Evolutionary conservation across 2,888 invertebrate genomes (phyloP).

Genomic region (Abrostola tripartita): DNA sequence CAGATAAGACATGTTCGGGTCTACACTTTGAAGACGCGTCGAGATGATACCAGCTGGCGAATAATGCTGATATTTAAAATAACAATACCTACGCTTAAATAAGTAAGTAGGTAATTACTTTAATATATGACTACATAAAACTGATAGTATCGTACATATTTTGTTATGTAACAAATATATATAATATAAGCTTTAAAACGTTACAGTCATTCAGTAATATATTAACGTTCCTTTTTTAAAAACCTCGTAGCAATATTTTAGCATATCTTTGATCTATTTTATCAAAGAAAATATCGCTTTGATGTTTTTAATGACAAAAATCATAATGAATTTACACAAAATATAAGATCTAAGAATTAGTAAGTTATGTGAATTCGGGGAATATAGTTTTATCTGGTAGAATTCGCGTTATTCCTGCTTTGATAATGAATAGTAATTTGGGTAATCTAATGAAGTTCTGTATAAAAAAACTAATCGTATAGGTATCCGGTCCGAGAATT

Average conservation of each 20-base stretch:
- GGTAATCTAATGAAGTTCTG: neutral
- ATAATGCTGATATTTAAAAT: slow-evolving; percentile 65
- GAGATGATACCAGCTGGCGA: slow-evolving; percentile 72
- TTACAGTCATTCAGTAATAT: neutral
- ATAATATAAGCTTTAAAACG: slow-evolving; percentile 8
- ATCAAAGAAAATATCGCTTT: slow-evolving; percentile 42
- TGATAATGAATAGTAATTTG: slow-evolving; percentile 4
- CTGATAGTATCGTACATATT: neutral
- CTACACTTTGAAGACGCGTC: slow-evolving; percentile 73
- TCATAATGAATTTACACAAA: slow-evolving; percentile 37
- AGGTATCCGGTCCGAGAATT: slow-evolving; percentile 1
- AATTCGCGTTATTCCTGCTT: neutral
- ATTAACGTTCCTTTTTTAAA: neutral
- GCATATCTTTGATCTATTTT: slow-evolving; percentile 35
- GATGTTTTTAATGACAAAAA: slow-evolving; percentile 45
- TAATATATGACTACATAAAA: no score
- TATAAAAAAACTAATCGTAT: neutral
- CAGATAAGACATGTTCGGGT: slow-evolving; percentile 78
- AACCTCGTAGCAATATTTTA: slow-evolving; percentile 8
- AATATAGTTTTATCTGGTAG: slow-evolving; percentile 10
- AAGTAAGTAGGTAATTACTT: slow-evolving; percentile 27
- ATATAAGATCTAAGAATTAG: slow-evolving; percentile 36
- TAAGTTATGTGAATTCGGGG: slow-evolving; percentile 12
- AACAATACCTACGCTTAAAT: slow-evolving; percentile 33
- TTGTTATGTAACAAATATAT: neutral